Conservation (phyloP, 2,797 vertebrate genomes). For the Brotula barbata region DNA sequence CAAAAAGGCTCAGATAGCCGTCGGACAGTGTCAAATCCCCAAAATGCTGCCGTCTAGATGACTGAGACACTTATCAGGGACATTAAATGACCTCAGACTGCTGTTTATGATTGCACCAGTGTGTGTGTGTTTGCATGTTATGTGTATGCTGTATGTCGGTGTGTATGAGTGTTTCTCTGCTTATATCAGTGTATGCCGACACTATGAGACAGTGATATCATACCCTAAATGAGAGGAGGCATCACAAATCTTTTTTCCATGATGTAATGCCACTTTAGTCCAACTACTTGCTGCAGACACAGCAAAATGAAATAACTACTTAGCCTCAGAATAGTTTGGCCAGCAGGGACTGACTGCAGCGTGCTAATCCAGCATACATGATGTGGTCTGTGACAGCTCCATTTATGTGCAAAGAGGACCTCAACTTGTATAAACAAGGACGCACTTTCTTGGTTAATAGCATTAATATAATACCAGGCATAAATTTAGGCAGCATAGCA, state of each 20-base stretch:
- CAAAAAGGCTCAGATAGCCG: slow-evolving; percentile 42
- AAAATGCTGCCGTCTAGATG: slow-evolving; percentile 48
- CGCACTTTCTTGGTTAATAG: too few species aligned
- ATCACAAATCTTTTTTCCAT: slow-evolving; percentile 69
- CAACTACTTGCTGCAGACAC: slow-evolving; percentile 54
- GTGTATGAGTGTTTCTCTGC: slow-evolving; percentile 30
- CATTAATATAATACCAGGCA: too few species aligned
- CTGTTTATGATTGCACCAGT: slow-evolving; percentile 51
- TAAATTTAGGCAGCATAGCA: too few species aligned
- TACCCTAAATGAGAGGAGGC: slow-evolving; percentile 64
- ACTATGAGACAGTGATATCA: slow-evolving; percentile 64
- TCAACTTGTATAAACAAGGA: slow-evolving; percentile 14
- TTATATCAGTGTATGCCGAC: slow-evolving; percentile 33
- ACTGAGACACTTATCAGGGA: slow-evolving; percentile 24
- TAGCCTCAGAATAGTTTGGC: slow-evolving; percentile 63
- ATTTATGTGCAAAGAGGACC: slow-evolving; percentile 1
- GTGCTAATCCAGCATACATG: slow-evolving; percentile 33
- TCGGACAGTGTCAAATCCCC: slow-evolving; percentile 36
- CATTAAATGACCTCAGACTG: slow-evolving; percentile 62
- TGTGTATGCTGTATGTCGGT: slow-evolving; percentile 16
- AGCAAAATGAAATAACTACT: slow-evolving; percentile 67
- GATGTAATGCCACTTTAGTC: slow-evolving; percentile 67
- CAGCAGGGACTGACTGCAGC: slow-evolving; percentile 53
- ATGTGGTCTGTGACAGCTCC: slow-evolving; percentile 35
- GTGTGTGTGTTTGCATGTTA: slow-evolving; percentile 33